Evolutionary conservation across 2,113 vertebrate species (phyloP), one percentile per base, ranked within the genome.

Genomic region (Proterorhinus semilunaris): DNA sequence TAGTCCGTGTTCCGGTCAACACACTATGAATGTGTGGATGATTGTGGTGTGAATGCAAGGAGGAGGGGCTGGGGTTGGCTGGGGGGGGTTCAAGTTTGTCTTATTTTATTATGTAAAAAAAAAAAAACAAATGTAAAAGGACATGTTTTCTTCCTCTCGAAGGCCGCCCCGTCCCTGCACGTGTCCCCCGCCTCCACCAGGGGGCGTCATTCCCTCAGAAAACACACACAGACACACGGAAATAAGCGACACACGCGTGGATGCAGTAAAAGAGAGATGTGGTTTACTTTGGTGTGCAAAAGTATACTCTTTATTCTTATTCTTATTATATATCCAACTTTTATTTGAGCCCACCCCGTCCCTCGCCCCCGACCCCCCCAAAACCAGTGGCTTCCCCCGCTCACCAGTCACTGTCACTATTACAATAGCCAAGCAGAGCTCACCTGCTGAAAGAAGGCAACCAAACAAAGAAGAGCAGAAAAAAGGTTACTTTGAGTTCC

Each of bases 341-440:
- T 87, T 88, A 89, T 88, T 90, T 88, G 84, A 69, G 82, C 87
- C 90, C 86, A 65, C 68, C 83, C 87, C 86, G 75, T 81, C 72
- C 87, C 81, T 85, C 76, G 80, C 86, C 86, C 86, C 90, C 78
- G 71, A 68, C 88, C 86, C 83, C 81, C 88, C 86, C 83, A 80
- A 69, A 82, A 91, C 86, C 57, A 74, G 82, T 85, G 87, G 81
- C 87, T 88, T 88, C 87, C 84, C 83, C 76, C 88, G 79, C 81
- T 83, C 85, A 86, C 88, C 83, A 84, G 86, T 88, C 86, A 89
- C 88, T 89, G 88, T 91, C 88, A 91, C 90, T 91, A 89, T 92
- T 92, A 93, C 92, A 92, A 90, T 88, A 92, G 91, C 86, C 90
- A 92, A 91, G 91, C 89, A 88, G 90, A 93, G 87, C 88, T 92